A percentile compares a stretch with the other conserved stretches of the same genome.
These are phyloP conservation scores for Acanthurus leucopareius DNA, from an alignment of 2,797 vertebrate species.

Conservation along the genomic window DNA sequence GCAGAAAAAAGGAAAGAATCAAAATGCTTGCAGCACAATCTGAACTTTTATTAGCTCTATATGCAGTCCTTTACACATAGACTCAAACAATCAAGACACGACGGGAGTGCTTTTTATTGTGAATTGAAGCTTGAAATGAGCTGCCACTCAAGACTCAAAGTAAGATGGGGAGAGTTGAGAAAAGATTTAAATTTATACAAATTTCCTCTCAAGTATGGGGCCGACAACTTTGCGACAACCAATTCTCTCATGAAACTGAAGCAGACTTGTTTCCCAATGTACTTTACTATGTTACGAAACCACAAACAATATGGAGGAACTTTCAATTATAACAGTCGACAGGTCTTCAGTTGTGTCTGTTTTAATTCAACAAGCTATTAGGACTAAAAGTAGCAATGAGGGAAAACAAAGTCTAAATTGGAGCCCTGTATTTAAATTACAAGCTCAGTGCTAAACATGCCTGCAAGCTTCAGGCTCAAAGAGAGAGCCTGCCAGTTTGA, in stretches of 20 bases:
- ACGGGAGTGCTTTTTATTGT: constrained; percentile 6
- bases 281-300: neutral
- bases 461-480: constrained; percentile 14
- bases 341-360: neutral
- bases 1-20: neutral
- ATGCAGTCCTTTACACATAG: neutral
- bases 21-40: no score
- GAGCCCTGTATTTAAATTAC: constrained; percentile 1
- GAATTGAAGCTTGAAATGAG: neutral
- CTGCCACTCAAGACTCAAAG: neutral
- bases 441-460: neutral
- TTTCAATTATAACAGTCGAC: neutral
- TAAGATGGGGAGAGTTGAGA: neutral
- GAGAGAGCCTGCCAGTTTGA: constrained; percentile 5
- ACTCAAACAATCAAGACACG: neutral
- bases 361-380: neutral
- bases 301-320: neutral
- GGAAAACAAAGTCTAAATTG: neutral
- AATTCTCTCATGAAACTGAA: neutral
- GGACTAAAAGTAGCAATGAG: neutral
- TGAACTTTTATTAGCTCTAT: neutral
- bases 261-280: neutral
- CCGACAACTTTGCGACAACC: neutral
- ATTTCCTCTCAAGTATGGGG: neutral
- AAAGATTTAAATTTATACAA: neutral